These are phyloP conservation scores for Poeciliopsis turrubarensis DNA, from an alignment of 2,113 vertebrate species.

Conservation along the genomic window DNA sequence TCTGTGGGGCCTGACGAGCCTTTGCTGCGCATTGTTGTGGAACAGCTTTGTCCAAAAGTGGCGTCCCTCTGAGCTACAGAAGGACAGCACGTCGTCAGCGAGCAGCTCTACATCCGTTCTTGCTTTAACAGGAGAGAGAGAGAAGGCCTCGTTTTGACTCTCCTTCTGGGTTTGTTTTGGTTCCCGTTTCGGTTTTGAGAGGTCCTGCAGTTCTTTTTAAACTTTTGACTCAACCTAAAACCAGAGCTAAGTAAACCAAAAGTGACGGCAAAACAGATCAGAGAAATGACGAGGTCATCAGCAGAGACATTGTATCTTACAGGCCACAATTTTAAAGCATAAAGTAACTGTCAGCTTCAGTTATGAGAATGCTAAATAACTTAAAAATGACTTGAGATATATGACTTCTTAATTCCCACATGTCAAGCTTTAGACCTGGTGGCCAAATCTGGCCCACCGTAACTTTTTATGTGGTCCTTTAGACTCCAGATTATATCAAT, in stretches of 20 bases:
- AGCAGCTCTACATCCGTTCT: conserved; percentile 14
- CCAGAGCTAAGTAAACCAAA: not conserved
- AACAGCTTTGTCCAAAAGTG: conserved; percentile 4
- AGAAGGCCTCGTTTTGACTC: conserved; percentile 14
- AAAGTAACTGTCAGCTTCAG: too few relatives aligned
- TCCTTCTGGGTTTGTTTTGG: conserved; percentile 15
- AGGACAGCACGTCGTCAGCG: conserved; percentile 7
- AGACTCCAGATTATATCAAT: too few relatives aligned
- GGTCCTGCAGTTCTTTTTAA: not conserved
- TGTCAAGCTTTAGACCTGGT: too few relatives aligned
- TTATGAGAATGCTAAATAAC: too few relatives aligned
- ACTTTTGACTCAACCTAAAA: not conserved
- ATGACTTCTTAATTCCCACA: too few relatives aligned
- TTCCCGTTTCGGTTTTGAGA: not conserved
- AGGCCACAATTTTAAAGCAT: too few relatives aligned
- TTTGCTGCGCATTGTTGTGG: not conserved
- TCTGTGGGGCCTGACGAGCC: not conserved
- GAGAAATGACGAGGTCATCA: not conserved
- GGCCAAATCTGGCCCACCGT: too few relatives aligned
- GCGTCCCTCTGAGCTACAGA: conserved; percentile 26
- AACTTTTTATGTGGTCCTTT: too few relatives aligned
- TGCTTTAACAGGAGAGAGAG: not conserved
- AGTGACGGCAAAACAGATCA: not conserved
- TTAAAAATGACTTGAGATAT: too few relatives aligned
- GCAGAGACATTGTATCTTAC: not conserved